phyloP scores from a whole-genome alignment of 2,797 vertebrate species.

The Silurus lanzhouensis region DNA sequence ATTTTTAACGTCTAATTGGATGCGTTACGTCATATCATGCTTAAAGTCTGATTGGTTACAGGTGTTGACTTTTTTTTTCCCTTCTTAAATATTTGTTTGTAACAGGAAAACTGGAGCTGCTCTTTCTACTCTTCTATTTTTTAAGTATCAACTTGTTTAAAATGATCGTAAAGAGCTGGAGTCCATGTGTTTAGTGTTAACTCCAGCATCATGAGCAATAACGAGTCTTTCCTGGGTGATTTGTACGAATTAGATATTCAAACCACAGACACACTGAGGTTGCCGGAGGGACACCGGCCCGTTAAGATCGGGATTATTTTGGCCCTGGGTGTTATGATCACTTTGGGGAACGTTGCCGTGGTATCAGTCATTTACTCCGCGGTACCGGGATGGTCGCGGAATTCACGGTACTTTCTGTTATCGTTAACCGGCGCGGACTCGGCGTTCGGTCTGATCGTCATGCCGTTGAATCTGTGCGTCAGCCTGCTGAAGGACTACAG shows the following conservation, averaged over 20 bases:
- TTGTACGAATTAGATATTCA: conserved; percentile 45
- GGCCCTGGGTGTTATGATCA: conserved; percentile 76
- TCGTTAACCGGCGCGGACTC: conserved; percentile 81
- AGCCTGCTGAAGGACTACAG: conserved; percentile 75
- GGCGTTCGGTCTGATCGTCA: conserved; percentile 79
- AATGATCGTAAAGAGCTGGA: not conserved
- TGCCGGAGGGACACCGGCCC: conserved; percentile 66
- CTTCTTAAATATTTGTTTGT: not conserved
- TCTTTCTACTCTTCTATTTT: not conserved
- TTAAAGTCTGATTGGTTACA: conserved; percentile 32
- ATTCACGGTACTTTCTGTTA: conserved; percentile 79
- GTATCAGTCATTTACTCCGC: conserved; percentile 80
- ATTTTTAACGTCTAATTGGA: conserved; percentile 15
- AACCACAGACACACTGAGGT: conserved; percentile 57
- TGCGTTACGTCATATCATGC: conserved; percentile 39
- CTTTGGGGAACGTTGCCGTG: conserved; percentile 79
- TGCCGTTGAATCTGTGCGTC: conserved; percentile 81
- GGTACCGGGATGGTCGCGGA: conserved; percentile 82
- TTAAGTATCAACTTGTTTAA: not conserved
- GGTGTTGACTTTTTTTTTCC: conserved; percentile 40
- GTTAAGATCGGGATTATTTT: conserved; percentile 78
- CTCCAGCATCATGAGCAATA: conserved; percentile 41
- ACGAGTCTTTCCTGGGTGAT: conserved; percentile 62
- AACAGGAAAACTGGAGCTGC: not conserved
- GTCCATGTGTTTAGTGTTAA: not conserved